Percentiles rank a stretch among this genome's conserved stretches.
Conservation (phyloP, 2,113 vertebrate species). For the Hippoglossus stenolepis region DNA sequence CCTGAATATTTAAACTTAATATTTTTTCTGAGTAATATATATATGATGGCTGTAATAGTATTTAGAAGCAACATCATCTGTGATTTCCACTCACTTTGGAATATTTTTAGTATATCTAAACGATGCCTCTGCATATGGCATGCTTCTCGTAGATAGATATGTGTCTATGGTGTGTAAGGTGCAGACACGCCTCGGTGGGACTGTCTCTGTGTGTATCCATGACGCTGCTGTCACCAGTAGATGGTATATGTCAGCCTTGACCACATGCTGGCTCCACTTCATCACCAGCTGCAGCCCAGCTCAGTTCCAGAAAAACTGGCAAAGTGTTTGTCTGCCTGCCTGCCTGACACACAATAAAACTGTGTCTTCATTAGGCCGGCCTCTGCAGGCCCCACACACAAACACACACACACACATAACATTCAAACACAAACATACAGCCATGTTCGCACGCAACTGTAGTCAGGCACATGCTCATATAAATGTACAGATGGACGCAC, state of each 20-base stretch:
- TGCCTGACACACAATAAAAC: slow-evolving; percentile 77
- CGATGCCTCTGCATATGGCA: not conserved
- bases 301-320: slow-evolving; percentile 77
- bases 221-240: slow-evolving; percentile 75
- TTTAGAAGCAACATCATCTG: not conserved
- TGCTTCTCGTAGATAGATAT: not conserved
- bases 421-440: slow-evolving; percentile 18
- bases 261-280: slow-evolving; percentile 79
- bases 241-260: slow-evolving; percentile 82
- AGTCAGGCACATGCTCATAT: not conserved
- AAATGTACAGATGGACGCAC: slow-evolving; percentile 32
- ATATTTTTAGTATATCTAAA: not conserved
- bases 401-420: slow-evolving; percentile 15
- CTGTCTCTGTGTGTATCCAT: slow-evolving; percentile 40
- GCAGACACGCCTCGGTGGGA: slow-evolving; percentile 1
- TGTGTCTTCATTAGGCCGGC: slow-evolving; percentile 76
- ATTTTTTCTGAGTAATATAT: not conserved
- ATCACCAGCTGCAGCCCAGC: slow-evolving; percentile 82
- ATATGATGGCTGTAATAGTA: not conserved
- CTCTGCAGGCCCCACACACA: slow-evolving; percentile 58
- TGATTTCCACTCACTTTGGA: not conserved
- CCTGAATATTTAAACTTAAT: not conserved
- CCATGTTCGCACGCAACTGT: slow-evolving; percentile 7
- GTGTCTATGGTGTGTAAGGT: not conserved
- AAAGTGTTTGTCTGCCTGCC: slow-evolving; percentile 78